Base-by-base conservation (phyloP, 2,888 invertebrate species). In the Coleophora flavipennella region DNA sequence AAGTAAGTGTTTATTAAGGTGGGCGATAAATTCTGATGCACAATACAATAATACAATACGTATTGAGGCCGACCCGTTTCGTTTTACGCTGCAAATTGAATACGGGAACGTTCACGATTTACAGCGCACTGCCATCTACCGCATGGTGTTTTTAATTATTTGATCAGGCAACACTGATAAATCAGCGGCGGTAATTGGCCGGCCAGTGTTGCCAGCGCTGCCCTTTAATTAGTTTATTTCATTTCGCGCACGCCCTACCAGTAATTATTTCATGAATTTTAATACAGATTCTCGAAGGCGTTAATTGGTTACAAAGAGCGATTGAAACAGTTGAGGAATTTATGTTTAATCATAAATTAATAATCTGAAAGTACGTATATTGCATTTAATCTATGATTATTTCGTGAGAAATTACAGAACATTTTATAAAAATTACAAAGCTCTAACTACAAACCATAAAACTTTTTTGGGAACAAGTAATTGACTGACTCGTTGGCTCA, bases 151-250 rank as follows among this genome's bases (percentile, higher is more conserved):
- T 81, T 84, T 77, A 80, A 80, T 83, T 81, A 80, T 80, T 83
- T 83, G 79, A 81, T 81, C 79, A 70, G 67, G 59, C 62, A 62
- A 52, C 62, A 61, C 71, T 71, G 83, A 83, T 84, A 81, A 77
- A 79, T 80, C 70, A 68, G 57, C 58, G 44, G 50, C 48, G 50
- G 63, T 72, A 77, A 78, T 78, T 78, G 76, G 70, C 51, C 50
- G 59, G 53, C 59, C 64, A 51, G 61, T 62, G 67, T 55, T 61
- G 53, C 59, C 64, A 51, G 61, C 62, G 67, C 55, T 61, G 58
- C 62, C 59, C 51, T 64, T 62, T 68, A 73, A 78, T 78, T 71
- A 68, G 61, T 78, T 75, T 73, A 71, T 72, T 71, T 70, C 59
- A 63, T 63, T 71, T 65, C 42, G 61, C 55, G 51, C 57, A 66